These are phyloP conservation scores for Gulo gulo DNA, from an alignment of 2,113 vertebrate species.

Conservation along the genomic window DNA sequence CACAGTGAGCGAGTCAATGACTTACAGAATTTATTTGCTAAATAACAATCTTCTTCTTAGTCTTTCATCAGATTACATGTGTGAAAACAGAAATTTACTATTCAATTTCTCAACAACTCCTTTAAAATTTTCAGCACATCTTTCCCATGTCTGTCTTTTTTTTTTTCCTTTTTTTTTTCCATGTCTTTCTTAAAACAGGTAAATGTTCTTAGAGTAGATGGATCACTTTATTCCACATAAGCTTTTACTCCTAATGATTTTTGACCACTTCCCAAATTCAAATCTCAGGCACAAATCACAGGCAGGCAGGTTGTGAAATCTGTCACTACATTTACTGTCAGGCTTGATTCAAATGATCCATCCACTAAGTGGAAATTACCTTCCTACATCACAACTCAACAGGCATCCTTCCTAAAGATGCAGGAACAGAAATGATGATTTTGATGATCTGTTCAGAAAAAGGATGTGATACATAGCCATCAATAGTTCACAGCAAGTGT, in stretches of 20 bases:
- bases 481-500: not conserved
- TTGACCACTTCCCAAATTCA: constrained; percentile 16
- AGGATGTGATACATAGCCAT: not conserved
- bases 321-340: constrained; percentile 31
- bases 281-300: constrained; percentile 49
- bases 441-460: not conserved
- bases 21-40: not conserved
- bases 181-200: not conserved
- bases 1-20: not conserved
- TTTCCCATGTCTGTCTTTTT: not conserved
- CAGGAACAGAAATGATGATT: constrained; percentile 9
- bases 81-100: not conserved
- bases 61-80: not conserved
- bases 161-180: too few relatives aligned
- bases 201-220: not conserved
- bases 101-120: not conserved
- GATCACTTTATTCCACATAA: not conserved
- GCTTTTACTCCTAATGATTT: not conserved
- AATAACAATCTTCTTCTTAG: not conserved
- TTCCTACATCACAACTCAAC: not conserved
- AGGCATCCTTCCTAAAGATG: not conserved
- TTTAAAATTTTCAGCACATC: not conserved
- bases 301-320: constrained; percentile 33
- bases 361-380: constrained; percentile 11
- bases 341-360: constrained; percentile 33